Base-by-base conservation (phyloP, 1,140 invertebrate species). In the Triops cancriformis region DNA sequence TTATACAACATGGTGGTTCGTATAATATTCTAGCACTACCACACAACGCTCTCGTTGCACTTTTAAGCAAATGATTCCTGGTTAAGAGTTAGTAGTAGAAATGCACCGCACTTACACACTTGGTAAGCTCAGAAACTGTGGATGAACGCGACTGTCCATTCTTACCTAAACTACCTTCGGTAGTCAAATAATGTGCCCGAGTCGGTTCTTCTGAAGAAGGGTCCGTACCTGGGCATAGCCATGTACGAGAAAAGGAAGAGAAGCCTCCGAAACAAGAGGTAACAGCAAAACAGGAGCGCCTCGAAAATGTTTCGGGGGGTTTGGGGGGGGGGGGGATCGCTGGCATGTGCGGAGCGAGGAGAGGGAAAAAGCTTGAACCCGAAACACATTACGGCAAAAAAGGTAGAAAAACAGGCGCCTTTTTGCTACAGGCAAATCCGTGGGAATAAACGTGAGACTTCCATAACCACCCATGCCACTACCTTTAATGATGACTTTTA, bases 91-190 rank as follows among this genome's bases (percentile, higher is more conserved):
- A 37, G 7, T 37, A 37, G 7, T 37, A 37, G 31, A 2, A 37
- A 2, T 37, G 31, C 31, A 37, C 31, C 31, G 31, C 31, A 64
- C 14, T 64, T 64, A 64, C 14, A 18, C 51, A 64, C 51, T 23
- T 64, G 51, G 14, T 6, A 23, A 64, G 23, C 2, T 64, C 6
- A 23, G 51, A 18, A n/a, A 23, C 23, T 64, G 51, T 1, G 31
- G 51, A 64, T 14, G 51, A 64, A 2, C 51, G 10, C 23, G 10
- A 64, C 51, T 64, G 51, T 64, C 51, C 51, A 64, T 64, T 64
- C 51, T 64, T 64, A 14, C 51, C 51, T 64, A 64, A 64, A 64
- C 51, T 64, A 64, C 51, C 51, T 64, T 64, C 51, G 51, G 51
- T 64, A 64, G 51, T 64, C 51, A 64, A 64, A 64, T 64, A 64